Evolutionary conservation across 2,888 invertebrate species (phyloP).

Genomic region (Luperina testacea): DNA sequence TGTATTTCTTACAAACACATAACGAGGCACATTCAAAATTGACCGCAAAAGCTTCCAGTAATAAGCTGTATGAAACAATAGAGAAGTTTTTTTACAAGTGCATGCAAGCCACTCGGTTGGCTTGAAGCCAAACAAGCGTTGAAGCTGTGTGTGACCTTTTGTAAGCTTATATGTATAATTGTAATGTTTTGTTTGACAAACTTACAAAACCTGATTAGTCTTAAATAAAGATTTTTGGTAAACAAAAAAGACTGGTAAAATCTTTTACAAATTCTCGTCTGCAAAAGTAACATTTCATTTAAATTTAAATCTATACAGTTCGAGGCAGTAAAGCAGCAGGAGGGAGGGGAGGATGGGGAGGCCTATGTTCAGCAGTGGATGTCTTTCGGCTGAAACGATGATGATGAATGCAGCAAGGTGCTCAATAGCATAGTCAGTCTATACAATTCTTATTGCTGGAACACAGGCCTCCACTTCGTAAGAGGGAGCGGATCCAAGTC

Average conservation of each 20-base stretch:
- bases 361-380: too few relatives aligned
- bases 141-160: constrained; percentile 45
- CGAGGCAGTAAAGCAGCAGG: too few relatives aligned
- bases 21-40: constrained; percentile 28
- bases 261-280: neutral
- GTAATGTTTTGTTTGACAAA: neutral
- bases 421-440: neutral
- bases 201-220: too few relatives aligned
- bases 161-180: constrained; percentile 24
- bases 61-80: constrained; percentile 43
- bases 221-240: neutral
- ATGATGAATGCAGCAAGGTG: too few relatives aligned
- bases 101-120: constrained; percentile 39
- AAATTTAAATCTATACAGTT: neutral
- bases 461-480: neutral
- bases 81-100: constrained; percentile 43
- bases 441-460: neutral
- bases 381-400: too few relatives aligned
- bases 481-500: neutral
- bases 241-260: neutral
- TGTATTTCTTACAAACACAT: constrained; percentile 5
- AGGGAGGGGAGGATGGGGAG: too few relatives aligned
- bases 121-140: constrained; percentile 40
- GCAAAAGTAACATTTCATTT: neutral
- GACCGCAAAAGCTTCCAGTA: constrained; percentile 19